Evolutionary conservation across 2,797 vertebrate species (phyloP).

Genomic region (Tiaroga cobitis): DNA sequence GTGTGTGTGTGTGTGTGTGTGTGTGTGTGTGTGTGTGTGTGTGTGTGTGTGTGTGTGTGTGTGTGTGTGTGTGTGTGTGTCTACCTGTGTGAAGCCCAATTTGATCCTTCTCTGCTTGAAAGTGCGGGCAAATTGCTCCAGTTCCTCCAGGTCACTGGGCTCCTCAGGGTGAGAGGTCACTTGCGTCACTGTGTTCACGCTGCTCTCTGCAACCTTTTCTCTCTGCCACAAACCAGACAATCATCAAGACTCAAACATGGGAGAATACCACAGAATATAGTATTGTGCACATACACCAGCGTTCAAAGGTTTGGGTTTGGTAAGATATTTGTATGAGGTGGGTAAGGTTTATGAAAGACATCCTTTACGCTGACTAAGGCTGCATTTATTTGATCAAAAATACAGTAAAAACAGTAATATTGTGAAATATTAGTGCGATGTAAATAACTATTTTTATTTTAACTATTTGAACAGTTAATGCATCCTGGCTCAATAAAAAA

Average conservation of each 20-base stretch:
- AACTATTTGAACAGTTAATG: no score
- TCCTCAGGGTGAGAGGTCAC: constrained; percentile 86
- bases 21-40: not conserved
- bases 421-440: not conserved
- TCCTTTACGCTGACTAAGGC: not conserved
- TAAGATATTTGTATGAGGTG: not conserved
- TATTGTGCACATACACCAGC: not conserved
- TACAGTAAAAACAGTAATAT: not conserved
- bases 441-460: not conserved
- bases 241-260: constrained; percentile 12
- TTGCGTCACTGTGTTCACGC: constrained; percentile 69
- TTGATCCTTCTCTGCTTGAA: constrained; percentile 95
- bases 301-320: not conserved
- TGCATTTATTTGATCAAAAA: not conserved
- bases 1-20: constrained; percentile 66
- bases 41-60: not conserved
- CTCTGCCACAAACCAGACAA: constrained; percentile 63
- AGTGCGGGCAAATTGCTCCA: constrained; percentile 93
- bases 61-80: not conserved
- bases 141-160: constrained; percentile 92
- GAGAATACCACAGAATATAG: not conserved
- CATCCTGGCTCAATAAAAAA: not conserved
- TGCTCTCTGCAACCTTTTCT: constrained; percentile 76
- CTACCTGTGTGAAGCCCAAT: constrained; percentile 92
- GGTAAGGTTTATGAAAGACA: not conserved